These are phyloP conservation scores for Fringilla coelebs DNA, from an alignment of 2,797 vertebrate genomes.

Conservation along the genomic window DNA sequence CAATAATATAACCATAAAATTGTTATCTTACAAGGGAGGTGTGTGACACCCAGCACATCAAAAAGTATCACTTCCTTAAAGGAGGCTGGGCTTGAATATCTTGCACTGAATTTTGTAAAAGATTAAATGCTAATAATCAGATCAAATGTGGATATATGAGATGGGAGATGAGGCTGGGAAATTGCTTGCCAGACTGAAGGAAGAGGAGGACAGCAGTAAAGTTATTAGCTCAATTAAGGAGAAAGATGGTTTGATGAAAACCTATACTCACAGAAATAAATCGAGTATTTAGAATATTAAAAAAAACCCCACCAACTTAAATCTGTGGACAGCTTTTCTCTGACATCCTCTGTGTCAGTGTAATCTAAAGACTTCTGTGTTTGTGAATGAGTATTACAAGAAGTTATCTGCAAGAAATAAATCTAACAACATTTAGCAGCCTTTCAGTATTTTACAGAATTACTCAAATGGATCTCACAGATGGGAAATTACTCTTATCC, in stretches of 20 bases:
- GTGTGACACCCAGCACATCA: neutral
- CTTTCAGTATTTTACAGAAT: neutral
- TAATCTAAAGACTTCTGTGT: neutral
- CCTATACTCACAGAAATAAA: conserved; percentile 35
- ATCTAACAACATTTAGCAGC: neutral
- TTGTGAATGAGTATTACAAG: neutral
- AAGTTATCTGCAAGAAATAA: neutral
- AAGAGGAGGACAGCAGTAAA: conserved; percentile 26
- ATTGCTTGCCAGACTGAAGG: conserved; percentile 46
- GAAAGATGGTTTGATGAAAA: conserved; percentile 45
- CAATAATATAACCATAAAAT: neutral
- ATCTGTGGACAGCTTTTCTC: neutral
- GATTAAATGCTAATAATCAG: conserved; percentile 53
- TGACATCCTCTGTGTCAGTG: neutral
- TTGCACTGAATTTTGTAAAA: neutral
- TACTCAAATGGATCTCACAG: neutral
- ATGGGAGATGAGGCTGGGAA: conserved; percentile 43
- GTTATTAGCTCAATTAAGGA: conserved; percentile 63
- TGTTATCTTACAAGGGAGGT: neutral
- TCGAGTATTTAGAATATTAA: conserved; percentile 8
- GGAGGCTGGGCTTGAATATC: neutral
- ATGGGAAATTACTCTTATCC: conserved; percentile 12
- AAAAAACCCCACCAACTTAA: neutral
- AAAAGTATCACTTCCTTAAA: neutral
- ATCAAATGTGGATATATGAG: conserved; percentile 34